phyloP scores from a whole-genome alignment of 2,888 invertebrate species.

The Cheilosia variabilis region DNA sequence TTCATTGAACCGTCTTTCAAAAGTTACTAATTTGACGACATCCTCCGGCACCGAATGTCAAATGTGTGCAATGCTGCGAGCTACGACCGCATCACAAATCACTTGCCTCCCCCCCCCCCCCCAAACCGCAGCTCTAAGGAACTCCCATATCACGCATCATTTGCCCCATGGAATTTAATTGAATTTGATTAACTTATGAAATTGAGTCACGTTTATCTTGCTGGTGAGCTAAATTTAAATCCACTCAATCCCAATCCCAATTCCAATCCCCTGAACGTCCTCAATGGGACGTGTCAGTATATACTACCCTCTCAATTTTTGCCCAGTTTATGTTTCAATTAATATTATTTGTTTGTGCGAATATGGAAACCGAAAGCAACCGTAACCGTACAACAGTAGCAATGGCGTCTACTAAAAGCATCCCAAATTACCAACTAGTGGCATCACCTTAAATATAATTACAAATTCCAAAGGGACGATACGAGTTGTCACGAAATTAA shows the following conservation, averaged over 20 bases:
- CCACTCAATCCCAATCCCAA: conserved; percentile 67
- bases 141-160: conserved; percentile 60
- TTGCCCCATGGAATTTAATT: conserved; percentile 69
- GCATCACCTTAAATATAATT: conserved; percentile 75
- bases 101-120: not conserved
- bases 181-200: conserved; percentile 75
- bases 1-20: no score
- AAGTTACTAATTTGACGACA: no score
- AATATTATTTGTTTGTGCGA: conserved; percentile 72
- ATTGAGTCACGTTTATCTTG: conserved; percentile 71
- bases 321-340: conserved; percentile 71
- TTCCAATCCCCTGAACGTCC: conserved; percentile 46
- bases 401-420: conserved; percentile 38
- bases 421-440: conserved; percentile 65
- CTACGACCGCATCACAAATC: not conserved
- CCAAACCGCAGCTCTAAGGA: not conserved
- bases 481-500: conserved; percentile 75
- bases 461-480: conserved; percentile 75
- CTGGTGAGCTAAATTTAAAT: conserved; percentile 66
- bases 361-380: conserved; percentile 22
- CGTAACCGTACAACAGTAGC: conserved; percentile 38
- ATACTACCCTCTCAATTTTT: conserved; percentile 40
- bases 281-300: conserved; percentile 40
- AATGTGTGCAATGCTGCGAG: not conserved
- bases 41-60: not conserved